These are phyloP conservation scores for Boulengeromyrus knoepffleri DNA, from an alignment of 2,113 vertebrate genomes.

Conservation along the genomic window DNA sequence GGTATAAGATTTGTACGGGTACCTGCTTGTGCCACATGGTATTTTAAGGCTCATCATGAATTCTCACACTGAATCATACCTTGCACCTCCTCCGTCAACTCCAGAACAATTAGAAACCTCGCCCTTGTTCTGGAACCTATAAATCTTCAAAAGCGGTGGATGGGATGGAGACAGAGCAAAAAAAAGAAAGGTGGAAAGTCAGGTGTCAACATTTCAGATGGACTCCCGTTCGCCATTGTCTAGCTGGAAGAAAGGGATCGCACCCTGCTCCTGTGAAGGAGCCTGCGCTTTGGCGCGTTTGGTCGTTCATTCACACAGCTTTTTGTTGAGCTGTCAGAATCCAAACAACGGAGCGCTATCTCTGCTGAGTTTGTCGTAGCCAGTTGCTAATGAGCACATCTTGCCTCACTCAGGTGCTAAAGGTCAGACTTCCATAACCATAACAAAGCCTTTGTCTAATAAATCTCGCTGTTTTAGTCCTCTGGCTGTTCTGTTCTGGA, in stretches of 20 bases:
- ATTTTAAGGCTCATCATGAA: neutral
- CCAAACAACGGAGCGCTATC: conserved; percentile 29
- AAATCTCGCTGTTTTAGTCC: neutral
- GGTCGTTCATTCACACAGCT: conserved; percentile 27
- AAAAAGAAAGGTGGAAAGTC: neutral
- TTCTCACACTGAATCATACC: neutral
- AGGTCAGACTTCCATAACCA: conserved; percentile 32
- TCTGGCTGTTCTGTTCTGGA: neutral
- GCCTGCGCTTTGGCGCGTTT: conserved; percentile 24
- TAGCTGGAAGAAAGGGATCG: conserved; percentile 4
- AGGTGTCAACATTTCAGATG: conserved; percentile 23
- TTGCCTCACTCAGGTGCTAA: conserved; percentile 26
- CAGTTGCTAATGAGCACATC: conserved; percentile 29
- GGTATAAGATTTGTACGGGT: neutral
- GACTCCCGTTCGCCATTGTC: neutral
- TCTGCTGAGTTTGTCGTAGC: neutral
- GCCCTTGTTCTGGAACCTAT: neutral
- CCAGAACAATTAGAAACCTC: conserved; percentile 26
- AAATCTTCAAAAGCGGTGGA: neutral
- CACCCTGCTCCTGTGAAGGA: conserved; percentile 5
- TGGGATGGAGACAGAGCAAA: neutral
- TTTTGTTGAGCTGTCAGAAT: conserved; percentile 39
- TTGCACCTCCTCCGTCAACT: neutral
- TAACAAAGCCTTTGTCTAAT: neutral
- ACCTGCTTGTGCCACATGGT: neutral